phyloP scores from a whole-genome alignment of 2,888 invertebrate genomes.

The Mythimna lalbum region DNA sequence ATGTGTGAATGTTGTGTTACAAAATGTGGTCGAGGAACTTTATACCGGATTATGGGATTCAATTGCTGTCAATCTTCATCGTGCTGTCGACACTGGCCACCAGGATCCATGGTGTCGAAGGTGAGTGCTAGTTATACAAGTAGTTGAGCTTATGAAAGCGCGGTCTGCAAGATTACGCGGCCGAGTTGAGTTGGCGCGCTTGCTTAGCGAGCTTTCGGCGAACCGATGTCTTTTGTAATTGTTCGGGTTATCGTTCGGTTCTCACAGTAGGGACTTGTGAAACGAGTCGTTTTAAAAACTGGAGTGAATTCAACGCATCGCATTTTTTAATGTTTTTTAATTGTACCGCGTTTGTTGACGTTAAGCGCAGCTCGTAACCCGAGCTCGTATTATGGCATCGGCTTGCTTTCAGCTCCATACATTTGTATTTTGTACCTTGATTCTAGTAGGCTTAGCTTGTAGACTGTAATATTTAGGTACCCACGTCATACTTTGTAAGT shows the following conservation, averaged over 20 bases:
- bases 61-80: slow-evolving; percentile 87
- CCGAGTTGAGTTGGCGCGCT: slow-evolving; percentile 75
- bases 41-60: slow-evolving; percentile 93
- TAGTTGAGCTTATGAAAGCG: slow-evolving; percentile 88
- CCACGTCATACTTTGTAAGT: slow-evolving; percentile 10
- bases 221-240: slow-evolving; percentile 70
- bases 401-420: slow-evolving; percentile 60
- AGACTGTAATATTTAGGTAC: slow-evolving; percentile 37
- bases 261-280: slow-evolving; percentile 89
- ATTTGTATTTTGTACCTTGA: slow-evolving; percentile 48
- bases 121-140: slow-evolving; percentile 85
- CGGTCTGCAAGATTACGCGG: slow-evolving; percentile 76
- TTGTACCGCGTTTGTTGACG: slow-evolving; percentile 81
- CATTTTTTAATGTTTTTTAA: slow-evolving; percentile 88
- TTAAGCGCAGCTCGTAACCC: slow-evolving; percentile 70
- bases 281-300: slow-evolving; percentile 89
- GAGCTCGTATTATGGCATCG: slow-evolving; percentile 74
- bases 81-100: slow-evolving; percentile 85
- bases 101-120: slow-evolving; percentile 90
- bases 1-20: slow-evolving; percentile 91
- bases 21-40: slow-evolving; percentile 93
- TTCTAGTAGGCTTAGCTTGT: slow-evolving; percentile 41
- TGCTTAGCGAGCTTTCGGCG: slow-evolving; percentile 76
- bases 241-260: slow-evolving; percentile 84
- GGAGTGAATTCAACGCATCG: slow-evolving; percentile 88